Base-by-base conservation (phyloP, 2,113 vertebrate genomes). In the Meriones unguiculatus region DNA sequence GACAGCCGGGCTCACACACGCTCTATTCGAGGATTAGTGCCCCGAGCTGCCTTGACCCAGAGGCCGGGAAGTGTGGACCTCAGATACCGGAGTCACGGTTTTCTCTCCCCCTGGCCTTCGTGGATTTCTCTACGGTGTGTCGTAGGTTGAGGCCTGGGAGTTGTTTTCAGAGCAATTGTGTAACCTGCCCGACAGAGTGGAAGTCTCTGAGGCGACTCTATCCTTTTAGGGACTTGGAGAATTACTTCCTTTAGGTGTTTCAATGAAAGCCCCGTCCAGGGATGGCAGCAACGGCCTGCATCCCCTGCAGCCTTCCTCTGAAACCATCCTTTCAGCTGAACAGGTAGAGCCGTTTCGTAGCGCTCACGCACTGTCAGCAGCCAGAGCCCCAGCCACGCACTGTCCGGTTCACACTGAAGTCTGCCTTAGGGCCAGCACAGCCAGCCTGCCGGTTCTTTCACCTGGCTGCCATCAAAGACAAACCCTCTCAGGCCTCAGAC, bases 191-290 rank as follows among this genome's bases (percentile, higher is more conserved):
- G 20, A 69, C 50, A 54, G 28, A 91, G 59, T 76, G 67, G 14
- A 28, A 8, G 12, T 69, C 62, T 25, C 18, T 32, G 57, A 35
- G 64, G 13, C 41, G 5, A 13, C n/a, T 64, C 57, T 35, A 1
- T 28, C 35, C 22, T 89, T 64, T 35, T 18, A 59, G 24, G 1
- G 2, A 32, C 0, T 7, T 38, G 41, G 30, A 41, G 35, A 64
- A 87, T 91, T 91, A 59, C 1, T 41, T 20, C 64, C 93, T 57
- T 87, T 81, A 73, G 46, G 22, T 67, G n/a, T 96, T 78, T 93
- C 28, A 22, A 35, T 77, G 50, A 62, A 96, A 96, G 75, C 70
- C 8, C 38, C 46, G n/a, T 77, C 32, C n/a, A 18, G 2, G 4
- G 69, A 57, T 17, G 67, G 64, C 54, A 73, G 87, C 93, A 92